These are phyloP conservation scores for Sebastes glaucus DNA, from an alignment of 2,797 vertebrate genomes.

Conservation along the genomic window DNA sequence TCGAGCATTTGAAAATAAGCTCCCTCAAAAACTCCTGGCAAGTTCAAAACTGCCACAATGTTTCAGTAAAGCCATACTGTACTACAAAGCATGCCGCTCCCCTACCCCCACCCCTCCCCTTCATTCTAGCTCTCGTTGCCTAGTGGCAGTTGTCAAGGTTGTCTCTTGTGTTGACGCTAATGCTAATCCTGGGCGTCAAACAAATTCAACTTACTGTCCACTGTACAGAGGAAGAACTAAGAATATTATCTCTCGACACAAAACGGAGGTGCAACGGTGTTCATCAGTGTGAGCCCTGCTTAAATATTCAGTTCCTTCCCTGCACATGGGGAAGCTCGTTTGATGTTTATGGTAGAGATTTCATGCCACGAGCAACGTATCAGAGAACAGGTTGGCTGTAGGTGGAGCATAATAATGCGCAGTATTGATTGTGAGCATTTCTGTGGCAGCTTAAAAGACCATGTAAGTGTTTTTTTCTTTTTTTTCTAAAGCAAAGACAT, in stretches of 20 bases:
- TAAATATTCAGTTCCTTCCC: conserved; percentile 57
- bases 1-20: conserved; percentile 51
- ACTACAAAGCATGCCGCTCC: conserved; percentile 32
- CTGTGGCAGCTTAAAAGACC: conserved; percentile 25
- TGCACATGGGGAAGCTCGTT: conserved; percentile 36
- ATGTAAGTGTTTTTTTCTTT: neutral
- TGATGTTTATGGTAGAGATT: conserved; percentile 58
- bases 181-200: conserved; percentile 73
- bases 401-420: conserved; percentile 38
- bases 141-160: conserved; percentile 60
- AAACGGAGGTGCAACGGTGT: conserved; percentile 54
- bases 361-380: conserved; percentile 47
- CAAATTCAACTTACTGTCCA: conserved; percentile 72
- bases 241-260: conserved; percentile 72
- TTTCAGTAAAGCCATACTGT: conserved; percentile 37
- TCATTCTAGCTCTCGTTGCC: conserved; percentile 31
- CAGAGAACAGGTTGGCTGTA: conserved; percentile 33
- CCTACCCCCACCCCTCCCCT: neutral
- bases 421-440: conserved; percentile 41
- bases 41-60: conserved; percentile 39
- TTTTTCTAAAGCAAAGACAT: conserved; percentile 23
- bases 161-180: conserved; percentile 71
- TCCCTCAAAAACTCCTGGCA: conserved; percentile 45
- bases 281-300: conserved; percentile 60
- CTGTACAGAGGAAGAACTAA: conserved; percentile 66